Conservation (phyloP, 1,140 invertebrate species). For the Caerostris extrusa region DNA sequence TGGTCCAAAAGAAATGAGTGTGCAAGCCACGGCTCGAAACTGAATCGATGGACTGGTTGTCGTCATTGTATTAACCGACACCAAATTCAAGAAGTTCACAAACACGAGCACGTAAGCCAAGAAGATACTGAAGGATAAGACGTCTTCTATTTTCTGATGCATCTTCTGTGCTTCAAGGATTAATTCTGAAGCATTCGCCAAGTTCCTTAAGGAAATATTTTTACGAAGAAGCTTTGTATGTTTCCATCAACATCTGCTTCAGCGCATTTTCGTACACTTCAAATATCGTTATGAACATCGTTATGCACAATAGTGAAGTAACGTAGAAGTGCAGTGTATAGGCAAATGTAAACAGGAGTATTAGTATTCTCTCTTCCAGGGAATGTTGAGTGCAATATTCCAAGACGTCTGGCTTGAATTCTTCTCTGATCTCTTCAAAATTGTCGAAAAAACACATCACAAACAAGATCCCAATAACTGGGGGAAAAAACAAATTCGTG, state of each 20-base stretch:
- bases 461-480: neutral
- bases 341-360: neutral
- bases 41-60: neutral
- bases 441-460: neutral
- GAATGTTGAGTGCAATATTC: neutral
- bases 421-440: neutral
- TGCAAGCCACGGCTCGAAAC: neutral
- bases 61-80: neutral
- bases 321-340: conserved; percentile 5
- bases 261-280: neutral
- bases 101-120: neutral
- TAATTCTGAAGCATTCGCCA: neutral
- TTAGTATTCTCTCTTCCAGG: neutral
- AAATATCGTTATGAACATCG: neutral
- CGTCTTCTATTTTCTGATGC: neutral
- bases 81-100: conserved; percentile 34
- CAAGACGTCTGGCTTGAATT: neutral
- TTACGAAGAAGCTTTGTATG: neutral
- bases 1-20: conserved; percentile 28
- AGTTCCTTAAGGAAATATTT: neutral
- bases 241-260: neutral
- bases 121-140: conserved; percentile 5
- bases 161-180: neutral
- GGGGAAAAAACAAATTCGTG: neutral
- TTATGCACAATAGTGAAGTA: neutral